phyloP scores from a whole-genome alignment of 2,888 invertebrate species.

The Clivina fossor region DNA sequence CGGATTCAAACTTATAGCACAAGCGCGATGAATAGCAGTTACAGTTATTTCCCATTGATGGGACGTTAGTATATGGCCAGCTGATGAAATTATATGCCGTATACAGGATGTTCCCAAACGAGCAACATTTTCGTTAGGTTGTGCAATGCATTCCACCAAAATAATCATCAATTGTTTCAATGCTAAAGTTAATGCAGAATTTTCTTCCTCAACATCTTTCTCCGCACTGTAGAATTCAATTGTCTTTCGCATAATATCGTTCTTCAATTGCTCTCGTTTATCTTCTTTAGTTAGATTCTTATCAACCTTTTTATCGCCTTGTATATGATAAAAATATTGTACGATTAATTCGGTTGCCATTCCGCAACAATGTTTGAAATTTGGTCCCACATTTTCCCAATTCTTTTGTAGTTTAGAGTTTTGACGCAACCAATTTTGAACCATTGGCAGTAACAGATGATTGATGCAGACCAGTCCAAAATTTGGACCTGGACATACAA shows the following conservation, averaged over 20 bases:
- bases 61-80: conserved; percentile 77
- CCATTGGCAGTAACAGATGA: conserved; percentile 85
- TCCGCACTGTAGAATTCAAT: conserved; percentile 42
- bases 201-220: conserved; percentile 50
- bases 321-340: conserved; percentile 76
- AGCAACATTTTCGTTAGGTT: conserved; percentile 87
- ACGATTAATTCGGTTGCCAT: conserved; percentile 90
- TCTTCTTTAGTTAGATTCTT: conserved; percentile 39
- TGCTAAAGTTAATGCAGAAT: conserved; percentile 72
- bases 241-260: conserved; percentile 48
- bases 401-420: conserved; percentile 62
- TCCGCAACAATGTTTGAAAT: conserved; percentile 94
- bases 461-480: conserved; percentile 93
- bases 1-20: conserved; percentile 83
- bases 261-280: conserved; percentile 41
- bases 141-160: conserved; percentile 86
- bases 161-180: conserved; percentile 83
- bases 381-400: conserved; percentile 78
- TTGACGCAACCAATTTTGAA: conserved; percentile 89
- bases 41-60: conserved; percentile 87
- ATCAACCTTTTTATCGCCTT: conserved; percentile 58
- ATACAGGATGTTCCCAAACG: conserved; percentile 91
- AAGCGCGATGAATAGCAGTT: conserved; percentile 78
- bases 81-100: conserved; percentile 80
- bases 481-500: conserved; percentile 80